Conservation (phyloP, 2,797 vertebrate genomes). For the Huso huso region DNA sequence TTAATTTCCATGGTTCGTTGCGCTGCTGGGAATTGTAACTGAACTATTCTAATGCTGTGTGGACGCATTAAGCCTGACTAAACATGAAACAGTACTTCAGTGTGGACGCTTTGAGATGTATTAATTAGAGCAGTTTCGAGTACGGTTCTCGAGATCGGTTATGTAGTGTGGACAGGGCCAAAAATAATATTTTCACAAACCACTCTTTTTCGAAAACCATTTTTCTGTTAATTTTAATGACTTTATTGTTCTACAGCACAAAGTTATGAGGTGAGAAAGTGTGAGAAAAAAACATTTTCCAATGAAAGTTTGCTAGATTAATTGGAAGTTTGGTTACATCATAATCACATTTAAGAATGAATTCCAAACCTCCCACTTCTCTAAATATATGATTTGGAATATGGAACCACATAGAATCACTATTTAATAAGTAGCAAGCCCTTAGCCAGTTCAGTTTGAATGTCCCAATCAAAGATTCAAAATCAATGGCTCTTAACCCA, state of each 20-base stretch:
- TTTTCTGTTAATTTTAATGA: background rate
- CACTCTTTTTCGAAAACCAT: background rate
- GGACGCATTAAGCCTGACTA: too few relatives aligned
- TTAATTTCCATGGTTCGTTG: too few relatives aligned
- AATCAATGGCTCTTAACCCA: background rate
- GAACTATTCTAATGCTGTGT: too few relatives aligned
- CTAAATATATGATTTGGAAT: constrained; percentile 6
- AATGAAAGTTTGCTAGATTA: background rate
- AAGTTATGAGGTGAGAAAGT: background rate
- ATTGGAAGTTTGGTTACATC: constrained; percentile 1
- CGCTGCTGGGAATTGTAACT: too few relatives aligned
- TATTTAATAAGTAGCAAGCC: background rate
- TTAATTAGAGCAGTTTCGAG: too few relatives aligned
- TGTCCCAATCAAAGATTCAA: background rate
- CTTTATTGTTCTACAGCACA: constrained; percentile 2
- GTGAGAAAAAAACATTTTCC: background rate
- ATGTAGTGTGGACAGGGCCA: too few relatives aligned
- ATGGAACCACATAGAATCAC: constrained; percentile 2
- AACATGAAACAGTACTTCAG: too few relatives aligned
- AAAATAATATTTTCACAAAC: background rate
- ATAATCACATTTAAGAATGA: constrained; percentile 8
- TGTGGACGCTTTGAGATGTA: too few relatives aligned
- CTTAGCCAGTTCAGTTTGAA: constrained; percentile 10
- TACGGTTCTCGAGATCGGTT: too few relatives aligned
- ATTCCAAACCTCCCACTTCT: background rate